These are phyloP conservation scores for Drosophila arawakana DNA, from an alignment of 1,140 invertebrate genomes.

Conservation along the genomic window DNA sequence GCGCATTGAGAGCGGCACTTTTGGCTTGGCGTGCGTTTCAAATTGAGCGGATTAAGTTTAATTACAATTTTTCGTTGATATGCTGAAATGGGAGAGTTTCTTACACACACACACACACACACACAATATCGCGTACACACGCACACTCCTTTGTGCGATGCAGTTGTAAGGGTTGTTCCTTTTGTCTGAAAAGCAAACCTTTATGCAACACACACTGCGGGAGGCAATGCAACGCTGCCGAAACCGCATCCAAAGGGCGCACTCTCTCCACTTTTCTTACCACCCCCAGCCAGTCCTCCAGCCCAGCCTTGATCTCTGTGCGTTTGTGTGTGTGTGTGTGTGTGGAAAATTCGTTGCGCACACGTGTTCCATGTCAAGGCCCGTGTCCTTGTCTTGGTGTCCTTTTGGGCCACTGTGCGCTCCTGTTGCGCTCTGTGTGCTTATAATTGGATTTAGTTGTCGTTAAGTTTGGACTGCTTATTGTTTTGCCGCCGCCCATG, in stretches of 20 bases:
- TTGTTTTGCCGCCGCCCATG: conserved; percentile 51
- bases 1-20: conserved; percentile 42
- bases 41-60: conserved; percentile 84
- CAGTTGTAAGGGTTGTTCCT: conserved; percentile 73
- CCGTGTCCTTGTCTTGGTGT: conserved; percentile 2
- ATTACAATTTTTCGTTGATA: conserved; percentile 78
- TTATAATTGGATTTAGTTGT: conserved; percentile 81
- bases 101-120: conserved; percentile 8
- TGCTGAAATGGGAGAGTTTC: conserved; percentile 6
- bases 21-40: conserved; percentile 76
- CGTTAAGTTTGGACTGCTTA: conserved; percentile 70
- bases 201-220: conserved; percentile 67
- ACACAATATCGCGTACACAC: neutral
- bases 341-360: conserved; percentile 66
- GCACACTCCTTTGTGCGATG: conserved; percentile 41
- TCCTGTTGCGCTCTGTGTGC: conserved; percentile 62
- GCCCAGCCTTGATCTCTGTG: conserved; percentile 8
- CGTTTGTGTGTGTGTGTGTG: conserved; percentile 3
- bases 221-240: conserved; percentile 59
- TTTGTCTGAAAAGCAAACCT: conserved; percentile 77
- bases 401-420: conserved; percentile 18
- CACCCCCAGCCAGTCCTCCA: conserved; percentile 9
- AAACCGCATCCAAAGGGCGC: conserved; percentile 34
- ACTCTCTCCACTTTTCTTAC: neutral
- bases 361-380: conserved; percentile 62